Evolutionary conservation across 1,140 invertebrate species (phyloP), one percentile per base, ranked within the genome.

Genomic region (Drosophila saltans): DNA sequence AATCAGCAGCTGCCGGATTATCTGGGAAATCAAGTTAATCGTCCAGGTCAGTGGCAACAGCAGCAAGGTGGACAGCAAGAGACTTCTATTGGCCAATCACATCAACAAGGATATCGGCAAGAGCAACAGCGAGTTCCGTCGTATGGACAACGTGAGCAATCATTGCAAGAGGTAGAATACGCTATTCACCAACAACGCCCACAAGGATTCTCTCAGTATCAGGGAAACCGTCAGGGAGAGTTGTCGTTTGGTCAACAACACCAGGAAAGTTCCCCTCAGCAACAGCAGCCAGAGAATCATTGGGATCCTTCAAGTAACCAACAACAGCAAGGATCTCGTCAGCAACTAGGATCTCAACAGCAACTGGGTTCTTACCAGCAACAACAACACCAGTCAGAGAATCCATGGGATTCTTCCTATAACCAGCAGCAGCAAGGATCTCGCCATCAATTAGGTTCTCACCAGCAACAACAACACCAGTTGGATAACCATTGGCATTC

Each of bases 121-220:
- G 69, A 72, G 24, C 69, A 59, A 3, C 41, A 66, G 1, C 43
- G 56, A 3, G 41, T 52, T 8, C 8, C 33, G 30, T 9, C 48
- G 8, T 55, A 69, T 26, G 41, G 8, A 6, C 30, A 39, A 2
- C 26, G 7, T 8, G 55, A 67, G 10, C 67, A 69, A 28, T 9
- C 28, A 3, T 5, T 48, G 11, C 24, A 63, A 30, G 40, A 63
- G 59, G 73, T 5, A 24, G 45, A 40, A 48, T 52, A 6, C 24
- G 7, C 26, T 61, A 60, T 33, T 7, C 40, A 52, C 9, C 69
- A 70, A 26, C 68, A 69, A 30, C 58, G 26, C 2, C 56, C 28
- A 16, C 65, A 58, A 52, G n/a, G 10, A 1, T 30, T 63, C 8
- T 16, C 40, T 8, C 43, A 73, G 3, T 30, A 24, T 4, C 60